Evolutionary conservation across 2,888 invertebrate species (phyloP), one percentile per base, ranked within the genome.

Genomic region (Apeira syringaria): DNA sequence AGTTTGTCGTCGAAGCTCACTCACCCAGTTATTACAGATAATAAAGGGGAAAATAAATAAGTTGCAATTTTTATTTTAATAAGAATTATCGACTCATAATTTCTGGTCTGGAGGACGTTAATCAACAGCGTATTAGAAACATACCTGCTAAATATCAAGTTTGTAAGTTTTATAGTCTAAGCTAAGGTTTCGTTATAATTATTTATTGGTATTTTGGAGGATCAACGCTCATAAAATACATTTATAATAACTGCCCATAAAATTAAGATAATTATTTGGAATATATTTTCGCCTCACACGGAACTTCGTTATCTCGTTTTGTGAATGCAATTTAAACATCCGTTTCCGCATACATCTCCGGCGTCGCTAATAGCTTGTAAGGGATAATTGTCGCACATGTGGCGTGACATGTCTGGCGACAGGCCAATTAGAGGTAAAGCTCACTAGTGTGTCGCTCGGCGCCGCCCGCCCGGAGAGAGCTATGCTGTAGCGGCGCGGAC

Each of bases 301-400:
- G 74, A 70, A 72, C 68, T 66, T 67, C 68, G 78, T 84, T 88
- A 88, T 88, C 88, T 81, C 57, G 61, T 67, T 70, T 61, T 56
- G 68, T 63, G 81, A 80, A 81, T 80, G 84, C 85, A 80, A 86
- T 87, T 88, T 80, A 83, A 86, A 88, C 87, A 88, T 89, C 88
- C 89, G 88, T 84, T 89, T 89, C 88, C 88, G 87, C 77, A 85
- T 78, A 74, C 79, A 84, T 74, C 74, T 69, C 67, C 66, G 60
- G 63, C 61, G 65, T 68, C 64, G 71, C 79, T 87, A 87, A 88
- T 88, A 87, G 85, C 74, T 79, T 74, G 81, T 84, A 82, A 74
- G 81, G 85, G 78, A 85, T 88, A 87, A 87, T 89, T 87, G 87
- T 83, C 56, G 76, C 87, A 89, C 87, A 87, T 88, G 88, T 88